Evolutionary conservation across 2,888 invertebrate species (phyloP), one percentile per base, ranked within the genome.

Genomic region (Chymomyza amoena): DNA sequence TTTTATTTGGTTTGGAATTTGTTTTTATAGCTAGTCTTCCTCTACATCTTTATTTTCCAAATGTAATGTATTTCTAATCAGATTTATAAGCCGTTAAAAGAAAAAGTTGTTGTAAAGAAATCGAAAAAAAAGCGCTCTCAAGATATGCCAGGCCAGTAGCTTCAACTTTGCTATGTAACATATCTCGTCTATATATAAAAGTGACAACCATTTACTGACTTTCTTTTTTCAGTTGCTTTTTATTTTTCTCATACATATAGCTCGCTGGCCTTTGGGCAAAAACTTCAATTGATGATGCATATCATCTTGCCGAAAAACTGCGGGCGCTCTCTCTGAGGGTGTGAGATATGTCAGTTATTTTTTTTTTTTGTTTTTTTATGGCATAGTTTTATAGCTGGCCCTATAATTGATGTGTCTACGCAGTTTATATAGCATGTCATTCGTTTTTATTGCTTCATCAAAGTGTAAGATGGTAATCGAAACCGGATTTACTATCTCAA

Each of bases 361-460:
- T 61, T 64, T 64, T 51, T 36, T 69, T 52, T 61, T 61, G 61
- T 39, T 69, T 52, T 61, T 64, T 64, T 51, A 36, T 64, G 5
- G 32, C 18, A 39, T 54, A 36, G 36, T n/a, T 18, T 15, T n/a
- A 36, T 4, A 39, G 66, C 64, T 56, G 4, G 65, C 6, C 15
- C 60, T 45, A 78, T 84, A 81, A 81, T 84, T 84, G 85, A 84
- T 81, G 85, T 82, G 85, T 84, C 81, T 81, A 74, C 76, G 61
- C 61, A 69, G 64, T 78, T 72, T 54, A 20, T 10, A 18, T 54
- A 15, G 54, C 54, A 54, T 20, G 54, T 54, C 16, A 16, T 54
- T 16, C 54, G 54, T 15, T 54, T 54, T 54, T 54, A 54, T 54
- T 54, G 54, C 54, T 20, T 54, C 20, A 54, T 54, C 54, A 54